phyloP scores from a whole-genome alignment of 2,888 invertebrate species.

The Cinara cedri region DNA sequence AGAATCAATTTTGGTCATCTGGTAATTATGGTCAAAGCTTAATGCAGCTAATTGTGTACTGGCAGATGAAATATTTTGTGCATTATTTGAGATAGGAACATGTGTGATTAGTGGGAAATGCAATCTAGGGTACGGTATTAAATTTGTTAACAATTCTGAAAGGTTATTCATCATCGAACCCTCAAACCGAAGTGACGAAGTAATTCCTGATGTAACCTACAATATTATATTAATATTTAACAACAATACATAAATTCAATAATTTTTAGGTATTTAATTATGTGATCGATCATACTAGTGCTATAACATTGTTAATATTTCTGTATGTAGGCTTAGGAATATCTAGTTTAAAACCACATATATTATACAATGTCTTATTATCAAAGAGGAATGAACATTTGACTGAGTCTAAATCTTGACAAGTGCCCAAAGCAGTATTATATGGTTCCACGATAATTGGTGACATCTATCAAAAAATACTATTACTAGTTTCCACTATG shows the following conservation, averaged over 20 bases:
- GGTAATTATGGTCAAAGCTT: constrained; percentile 53
- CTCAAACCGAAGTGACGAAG: constrained; percentile 58
- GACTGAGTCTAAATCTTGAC: constrained; percentile 72
- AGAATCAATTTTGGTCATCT: constrained; percentile 57
- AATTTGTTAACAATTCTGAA: constrained; percentile 47
- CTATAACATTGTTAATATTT: constrained; percentile 52
- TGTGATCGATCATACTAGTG: constrained; percentile 6
- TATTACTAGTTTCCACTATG: not conserved
- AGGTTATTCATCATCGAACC: constrained; percentile 55
- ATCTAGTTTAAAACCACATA: constrained; percentile 66
- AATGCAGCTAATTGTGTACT: constrained; percentile 46
- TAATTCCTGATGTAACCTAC: constrained; percentile 56
- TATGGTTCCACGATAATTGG: constrained; percentile 80
- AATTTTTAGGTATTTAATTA: not conserved
- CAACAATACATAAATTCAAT: not conserved
- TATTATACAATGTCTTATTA: constrained; percentile 78
- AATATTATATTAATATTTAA: constrained; percentile 2
- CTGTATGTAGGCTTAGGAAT: constrained; percentile 42
- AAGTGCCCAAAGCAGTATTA: constrained; percentile 74
- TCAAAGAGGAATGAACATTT: constrained; percentile 78
- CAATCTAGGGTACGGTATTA: constrained; percentile 56
- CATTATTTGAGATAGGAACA: constrained; percentile 40
- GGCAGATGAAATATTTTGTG: not conserved
- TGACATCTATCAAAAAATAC: constrained; percentile 67
- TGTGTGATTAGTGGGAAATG: constrained; percentile 57